Evolutionary conservation across 2,888 invertebrate species (phyloP), one percentile per base, ranked within the genome.

Genomic region (Drosophila barbarae): DNA sequence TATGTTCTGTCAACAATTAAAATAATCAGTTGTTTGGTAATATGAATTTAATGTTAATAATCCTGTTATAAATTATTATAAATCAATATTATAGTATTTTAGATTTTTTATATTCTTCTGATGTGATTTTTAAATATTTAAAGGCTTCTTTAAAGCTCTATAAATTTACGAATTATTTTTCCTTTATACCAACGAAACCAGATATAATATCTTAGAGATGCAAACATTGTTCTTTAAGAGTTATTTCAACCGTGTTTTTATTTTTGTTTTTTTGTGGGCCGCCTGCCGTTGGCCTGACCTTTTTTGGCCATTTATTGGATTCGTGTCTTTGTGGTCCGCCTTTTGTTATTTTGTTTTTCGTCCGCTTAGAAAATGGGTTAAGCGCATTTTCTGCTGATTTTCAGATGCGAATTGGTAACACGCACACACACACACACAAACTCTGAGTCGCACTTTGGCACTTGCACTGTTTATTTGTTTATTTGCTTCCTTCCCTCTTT

Each of bases 401-500:
- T 38, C 6, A 36, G 52, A 32, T 36, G 32, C 35, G 63, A 66
- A 65, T 65, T 65, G 55, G 66, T 65, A 65, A 65, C 65, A 65
- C 66, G 42, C 30, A 47, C 41, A 47, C 26, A 39, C 13, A 41
- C 21, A 53, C n/a, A 57, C 52, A 51, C 38, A 51, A 34, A 47
- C 58, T 18, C 21, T 6, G 28, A 23, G 44, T 53, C 52, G 53
- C 44, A 58, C 59, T 54, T 51, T 69, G 70, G 68, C 77, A 77
- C 77, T 77, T 79, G 77, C 80, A 77, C 83, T 77, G 54, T 74
- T 72, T 58, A 57, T 50, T 72, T 61, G 50, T 46, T 65, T 49
- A 47, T 41, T 39, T 52, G 26, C 36, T 56, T 52, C 8, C 73
- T 74, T 58, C 57, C 59, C 63, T 74, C 66, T 50, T 65, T 41